A percentile compares a stretch with the other conserved stretches of the same genome.
Evolutionary conservation across 1,140 invertebrate genomes (phyloP).

Genomic region (Rhagoletis pomonella): DNA sequence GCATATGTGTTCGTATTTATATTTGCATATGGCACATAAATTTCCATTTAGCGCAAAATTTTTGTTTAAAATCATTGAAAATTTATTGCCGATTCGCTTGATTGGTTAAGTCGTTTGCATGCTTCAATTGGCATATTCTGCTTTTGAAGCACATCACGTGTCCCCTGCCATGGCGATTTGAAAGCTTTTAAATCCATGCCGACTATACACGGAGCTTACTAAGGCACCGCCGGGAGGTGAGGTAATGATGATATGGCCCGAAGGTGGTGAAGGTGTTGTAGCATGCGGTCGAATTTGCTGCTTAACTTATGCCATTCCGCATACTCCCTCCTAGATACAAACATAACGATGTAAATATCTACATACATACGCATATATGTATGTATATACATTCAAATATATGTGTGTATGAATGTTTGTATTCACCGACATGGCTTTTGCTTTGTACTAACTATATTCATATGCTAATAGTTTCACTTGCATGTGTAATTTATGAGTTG

Average conservation of each 20-base stretch:
- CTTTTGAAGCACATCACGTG: conserved; percentile 33
- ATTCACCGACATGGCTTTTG: background rate
- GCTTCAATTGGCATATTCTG: conserved; percentile 10
- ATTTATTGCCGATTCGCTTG: conserved; percentile 55
- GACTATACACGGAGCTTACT: background rate
- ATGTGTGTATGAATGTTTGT: background rate
- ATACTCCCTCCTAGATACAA: background rate
- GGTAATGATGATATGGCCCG: background rate
- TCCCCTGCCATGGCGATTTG: background rate
- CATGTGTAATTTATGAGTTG: conserved; percentile 44
- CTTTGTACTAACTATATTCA: background rate
- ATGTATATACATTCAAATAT: background rate
- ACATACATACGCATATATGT: background rate
- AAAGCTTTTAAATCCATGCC: background rate
- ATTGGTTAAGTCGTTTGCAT: conserved; percentile 54
- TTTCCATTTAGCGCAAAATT: conserved; percentile 46
- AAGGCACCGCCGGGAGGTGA: too few relatives aligned
- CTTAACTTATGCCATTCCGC: conserved; percentile 16
- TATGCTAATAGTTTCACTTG: conserved; percentile 29
- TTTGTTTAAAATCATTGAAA: conserved; percentile 54
- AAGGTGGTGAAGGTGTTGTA: conserved; percentile 15
- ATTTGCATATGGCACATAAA: conserved; percentile 53
- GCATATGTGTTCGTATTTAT: background rate
- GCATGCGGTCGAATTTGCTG: conserved; percentile 47
- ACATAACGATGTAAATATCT: background rate